A percentile compares a stretch with the other conserved stretches of the same genome.
Evolutionary conservation across 2,888 invertebrate species (phyloP).

Genomic region (Choristoneura rosaceana): DNA sequence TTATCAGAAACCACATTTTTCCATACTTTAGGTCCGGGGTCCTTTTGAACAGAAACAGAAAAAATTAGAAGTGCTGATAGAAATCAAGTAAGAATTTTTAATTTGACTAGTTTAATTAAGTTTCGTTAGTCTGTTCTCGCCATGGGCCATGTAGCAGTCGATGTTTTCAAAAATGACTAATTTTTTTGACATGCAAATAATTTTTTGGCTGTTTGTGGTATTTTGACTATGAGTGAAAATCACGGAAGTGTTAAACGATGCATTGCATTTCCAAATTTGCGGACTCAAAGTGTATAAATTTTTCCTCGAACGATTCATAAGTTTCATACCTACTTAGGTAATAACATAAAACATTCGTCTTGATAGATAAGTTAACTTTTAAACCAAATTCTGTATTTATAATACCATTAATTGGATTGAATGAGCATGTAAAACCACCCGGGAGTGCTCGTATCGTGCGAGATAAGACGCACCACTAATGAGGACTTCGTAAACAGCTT

Average conservation of each 20-base stretch:
- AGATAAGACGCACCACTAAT: conserved; percentile 46
- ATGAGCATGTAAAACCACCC: conserved; percentile 31
- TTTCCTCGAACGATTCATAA: not conserved
- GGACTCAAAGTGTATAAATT: no score
- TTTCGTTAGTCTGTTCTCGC: not conserved
- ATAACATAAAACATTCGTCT: not conserved
- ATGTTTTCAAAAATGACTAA: not conserved
- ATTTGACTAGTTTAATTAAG: not conserved
- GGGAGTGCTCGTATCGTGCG: conserved; percentile 26
- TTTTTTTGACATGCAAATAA: not conserved
- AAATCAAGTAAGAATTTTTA: not conserved
- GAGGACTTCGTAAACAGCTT: conserved; percentile 56
- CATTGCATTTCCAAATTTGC: not conserved
- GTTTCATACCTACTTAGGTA: not conserved
- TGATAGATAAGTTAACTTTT: not conserved
- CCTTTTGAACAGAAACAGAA: not conserved
- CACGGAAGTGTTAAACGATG: no score
- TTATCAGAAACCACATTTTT: no score
- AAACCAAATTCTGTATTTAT: not conserved
- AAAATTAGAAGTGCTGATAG: not conserved
- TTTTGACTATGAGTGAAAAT: no score
- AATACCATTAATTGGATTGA: conserved; percentile 4
- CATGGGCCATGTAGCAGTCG: not conserved
- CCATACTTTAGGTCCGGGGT: no score
- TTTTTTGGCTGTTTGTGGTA: no score